Evolutionary conservation across 2,797 vertebrate species (phyloP), one percentile per base, ranked within the genome.

Genomic region (Fistularia commersonii): DNA sequence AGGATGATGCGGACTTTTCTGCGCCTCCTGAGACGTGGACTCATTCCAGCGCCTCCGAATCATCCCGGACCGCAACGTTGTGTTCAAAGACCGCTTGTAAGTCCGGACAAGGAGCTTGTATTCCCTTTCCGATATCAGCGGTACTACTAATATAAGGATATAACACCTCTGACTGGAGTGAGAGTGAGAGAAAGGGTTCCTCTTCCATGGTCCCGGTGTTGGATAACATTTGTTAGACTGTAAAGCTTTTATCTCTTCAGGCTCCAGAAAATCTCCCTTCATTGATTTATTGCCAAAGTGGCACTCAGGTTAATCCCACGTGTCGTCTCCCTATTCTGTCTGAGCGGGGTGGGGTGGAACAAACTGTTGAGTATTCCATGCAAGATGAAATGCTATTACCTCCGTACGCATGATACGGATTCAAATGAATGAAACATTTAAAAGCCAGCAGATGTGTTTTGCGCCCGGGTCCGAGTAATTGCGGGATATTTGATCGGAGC

Each of bases 201-300:
- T 48, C 4, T 3, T 49, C 10, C 36, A 13, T 7, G 11, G 64
- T 1, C 8, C 38, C 39, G 57, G 45, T 55, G 56, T 46, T 66
- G 66, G 54, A 72, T 69, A 72, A 74, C 73, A 82, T 64, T 61
- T 54, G 61, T 72, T 60, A 62, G 66, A 74, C 72, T 68, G 71
- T 57, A 66, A 54, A 34, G 52, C 55, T 80, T 80, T 81, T 48
- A 76, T 73, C 77, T 84, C 68, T 60, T 65, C 72, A 36, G 70
- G 72, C 75, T 77, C 51, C 72, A 72, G 65, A 69, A 70, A 81
- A 83, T 83, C 66, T 71, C 42, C 35, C 8, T 60, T 73, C 61
- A 80, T 81, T 66, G 77, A 85, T 82, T 83, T 57, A 39, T 34
- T 13, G 15, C 68, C 76, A 56, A 74, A 83, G 82, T 69, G 77